These are phyloP conservation scores for Pseudobourletiella spinata DNA, from an alignment of 1,140 invertebrate species.

Conservation along the genomic window DNA sequence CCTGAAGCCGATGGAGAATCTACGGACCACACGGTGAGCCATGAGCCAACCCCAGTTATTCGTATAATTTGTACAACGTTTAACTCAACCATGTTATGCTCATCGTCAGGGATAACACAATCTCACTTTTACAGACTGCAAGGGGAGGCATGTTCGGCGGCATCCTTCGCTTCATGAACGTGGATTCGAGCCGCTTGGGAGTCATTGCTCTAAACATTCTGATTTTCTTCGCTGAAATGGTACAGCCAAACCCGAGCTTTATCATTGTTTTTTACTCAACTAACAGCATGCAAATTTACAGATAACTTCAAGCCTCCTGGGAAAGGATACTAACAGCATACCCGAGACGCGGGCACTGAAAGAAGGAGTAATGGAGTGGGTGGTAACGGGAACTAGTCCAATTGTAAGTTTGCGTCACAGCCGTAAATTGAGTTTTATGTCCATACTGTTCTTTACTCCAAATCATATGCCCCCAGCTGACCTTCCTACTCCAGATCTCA, in stretches of 20 bases:
- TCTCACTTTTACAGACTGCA: constrained; percentile 19
- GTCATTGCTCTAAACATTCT: constrained; percentile 69
- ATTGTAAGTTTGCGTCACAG: constrained; percentile 27
- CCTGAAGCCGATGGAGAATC: no score
- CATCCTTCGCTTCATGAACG: constrained; percentile 61
- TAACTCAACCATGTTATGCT: no score
- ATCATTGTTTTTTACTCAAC: no score
- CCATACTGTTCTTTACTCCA: no score
- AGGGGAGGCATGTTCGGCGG: constrained; percentile 49
- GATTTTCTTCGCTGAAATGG: constrained; percentile 73
- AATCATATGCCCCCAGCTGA: no score
- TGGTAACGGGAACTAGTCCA: constrained; percentile 20
- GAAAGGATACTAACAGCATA: constrained; percentile 24
- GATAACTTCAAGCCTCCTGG: constrained; percentile 31
- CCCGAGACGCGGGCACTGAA: constrained; percentile 24
- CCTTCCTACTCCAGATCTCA: no score
- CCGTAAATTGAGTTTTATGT: no score
- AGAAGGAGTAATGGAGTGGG: constrained; percentile 27
- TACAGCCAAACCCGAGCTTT: no score
- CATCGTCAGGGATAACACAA: no score
- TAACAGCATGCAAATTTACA: constrained; percentile 7
- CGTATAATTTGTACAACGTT: no score
- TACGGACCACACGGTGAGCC: no score
- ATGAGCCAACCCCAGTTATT: no score
- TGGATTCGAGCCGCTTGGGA: constrained; percentile 61